A percentile compares a stretch with the other conserved stretches of the same genome.
These are phyloP conservation scores for Nothoprocta pentlandii DNA, from an alignment of 2,113 vertebrate genomes.

Conservation along the genomic window DNA sequence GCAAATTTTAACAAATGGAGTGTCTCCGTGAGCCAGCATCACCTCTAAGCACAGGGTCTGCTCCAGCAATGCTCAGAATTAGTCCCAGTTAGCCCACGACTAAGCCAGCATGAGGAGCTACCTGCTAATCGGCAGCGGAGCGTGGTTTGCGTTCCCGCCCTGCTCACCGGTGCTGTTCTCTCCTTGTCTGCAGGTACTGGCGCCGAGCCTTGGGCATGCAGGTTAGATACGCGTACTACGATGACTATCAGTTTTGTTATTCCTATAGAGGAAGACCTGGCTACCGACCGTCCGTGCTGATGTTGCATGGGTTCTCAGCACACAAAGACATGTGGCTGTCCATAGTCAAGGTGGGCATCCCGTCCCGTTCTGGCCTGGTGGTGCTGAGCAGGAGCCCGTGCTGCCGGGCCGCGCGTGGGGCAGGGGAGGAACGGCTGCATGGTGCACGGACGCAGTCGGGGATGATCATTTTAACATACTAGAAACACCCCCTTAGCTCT, in stretches of 20 bases:
- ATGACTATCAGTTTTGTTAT: constrained; percentile 92
- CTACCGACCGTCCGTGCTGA: constrained; percentile 84
- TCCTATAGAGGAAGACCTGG: constrained; percentile 86
- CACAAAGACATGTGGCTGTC: constrained; percentile 92
- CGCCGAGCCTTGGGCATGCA: constrained; percentile 87
- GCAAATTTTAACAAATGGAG: not conserved
- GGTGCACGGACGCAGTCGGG: not conserved
- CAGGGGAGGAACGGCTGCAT: rapidly evolving
- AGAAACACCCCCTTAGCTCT: not conserved
- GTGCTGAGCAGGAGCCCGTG: not conserved
- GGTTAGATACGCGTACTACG: constrained; percentile 78
- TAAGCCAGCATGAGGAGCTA: not conserved
- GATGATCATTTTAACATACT: rapidly evolving
- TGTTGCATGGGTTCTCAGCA: constrained; percentile 94
- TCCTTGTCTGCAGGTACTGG: constrained; percentile 82
- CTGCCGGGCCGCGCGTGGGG: not conserved
- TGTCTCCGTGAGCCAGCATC: not conserved
- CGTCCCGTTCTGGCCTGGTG: not conserved
- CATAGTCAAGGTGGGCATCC: constrained; percentile 88
- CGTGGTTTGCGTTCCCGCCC: not conserved
- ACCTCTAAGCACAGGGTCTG: not conserved
- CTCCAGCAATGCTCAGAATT: not conserved
- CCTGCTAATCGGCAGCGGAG: not conserved
- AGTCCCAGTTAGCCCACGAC: not conserved
- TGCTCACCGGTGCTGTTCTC: not conserved